A percentile compares a stretch with the other conserved stretches of the same genome.
Evolutionary conservation across 2,888 invertebrate species (phyloP).

Genomic region (Panopea generosa): DNA sequence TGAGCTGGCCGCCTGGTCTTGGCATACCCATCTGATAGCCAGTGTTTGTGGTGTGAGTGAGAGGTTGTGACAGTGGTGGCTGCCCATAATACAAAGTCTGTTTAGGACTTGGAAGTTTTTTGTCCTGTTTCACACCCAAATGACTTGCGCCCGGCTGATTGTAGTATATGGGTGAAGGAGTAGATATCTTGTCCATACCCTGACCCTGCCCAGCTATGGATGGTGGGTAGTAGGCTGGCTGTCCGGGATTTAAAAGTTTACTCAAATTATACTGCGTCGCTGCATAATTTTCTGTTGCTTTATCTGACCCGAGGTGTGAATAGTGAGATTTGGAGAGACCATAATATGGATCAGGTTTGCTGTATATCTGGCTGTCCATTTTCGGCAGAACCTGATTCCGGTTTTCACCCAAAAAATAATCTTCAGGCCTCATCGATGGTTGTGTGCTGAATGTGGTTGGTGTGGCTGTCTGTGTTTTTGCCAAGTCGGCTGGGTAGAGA

Average conservation of each 20-base stretch:
- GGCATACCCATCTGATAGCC: constrained; percentile 42
- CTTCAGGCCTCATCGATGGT: constrained; percentile 6
- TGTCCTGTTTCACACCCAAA: constrained; percentile 8
- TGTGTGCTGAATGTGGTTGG: constrained; percentile 19
- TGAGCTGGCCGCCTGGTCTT: constrained; percentile 20
- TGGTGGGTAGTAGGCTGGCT: constrained; percentile 33
- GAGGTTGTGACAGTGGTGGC: constrained; percentile 10
- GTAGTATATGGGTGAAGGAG: constrained; percentile 25
- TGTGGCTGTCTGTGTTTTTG: constrained; percentile 19
- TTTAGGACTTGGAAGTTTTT: constrained; percentile 16
- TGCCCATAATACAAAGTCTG: constrained; percentile 51
- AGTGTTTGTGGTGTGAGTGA: constrained; percentile 23
- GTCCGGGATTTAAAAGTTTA: constrained; percentile 27
- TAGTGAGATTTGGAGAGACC: constrained; percentile 40
- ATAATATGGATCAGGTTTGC: constrained; percentile 42
- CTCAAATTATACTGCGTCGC: constrained; percentile 31
- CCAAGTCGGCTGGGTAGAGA: constrained; percentile 16
- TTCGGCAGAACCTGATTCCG: constrained; percentile 28
- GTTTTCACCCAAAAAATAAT: constrained; percentile 22
- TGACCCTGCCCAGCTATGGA: constrained; percentile 4
- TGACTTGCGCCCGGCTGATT: constrained; percentile 7
- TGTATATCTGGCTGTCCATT: constrained; percentile 17
- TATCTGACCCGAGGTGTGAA: constrained; percentile 18
- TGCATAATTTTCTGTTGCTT: constrained; percentile 22
- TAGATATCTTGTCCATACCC: constrained; percentile 18